These are phyloP conservation scores for Mantis religiosa DNA, from an alignment of 2,888 invertebrate genomes.

Conservation along the genomic window DNA sequence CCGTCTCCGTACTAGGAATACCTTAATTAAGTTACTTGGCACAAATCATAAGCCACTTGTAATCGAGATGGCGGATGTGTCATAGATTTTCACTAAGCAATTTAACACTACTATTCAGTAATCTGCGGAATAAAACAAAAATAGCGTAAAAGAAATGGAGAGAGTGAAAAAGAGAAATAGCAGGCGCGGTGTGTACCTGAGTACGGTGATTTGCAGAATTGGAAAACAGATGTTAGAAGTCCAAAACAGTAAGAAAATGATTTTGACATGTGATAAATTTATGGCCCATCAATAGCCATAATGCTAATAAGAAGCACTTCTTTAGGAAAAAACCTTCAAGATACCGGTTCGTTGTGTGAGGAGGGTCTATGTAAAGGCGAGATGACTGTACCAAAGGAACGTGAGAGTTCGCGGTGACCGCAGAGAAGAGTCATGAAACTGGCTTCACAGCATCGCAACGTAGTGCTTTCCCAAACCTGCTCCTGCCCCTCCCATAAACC, in stretches of 20 bases:
- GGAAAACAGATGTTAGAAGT: not conserved
- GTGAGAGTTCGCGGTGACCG: not conserved
- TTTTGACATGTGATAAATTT: not conserved
- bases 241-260: not conserved
- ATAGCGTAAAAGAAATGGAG: not conserved
- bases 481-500: not conserved
- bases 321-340: not conserved
- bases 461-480: not conserved
- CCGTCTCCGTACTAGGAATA: too few relatives aligned
- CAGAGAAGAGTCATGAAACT: not conserved
- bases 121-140: not conserved
- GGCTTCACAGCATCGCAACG: not conserved
- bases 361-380: not conserved
- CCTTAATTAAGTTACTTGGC: too few relatives aligned
- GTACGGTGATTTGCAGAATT: not conserved
- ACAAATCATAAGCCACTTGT: too few relatives aligned
- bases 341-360: not conserved
- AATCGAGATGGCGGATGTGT: too few relatives aligned
- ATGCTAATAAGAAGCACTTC: not conserved
- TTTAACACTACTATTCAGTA: too few relatives aligned
- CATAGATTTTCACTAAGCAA: too few relatives aligned
- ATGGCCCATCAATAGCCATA: not conserved
- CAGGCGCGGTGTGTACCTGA: not conserved
- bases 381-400: not conserved
- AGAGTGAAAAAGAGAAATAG: not conserved